Evolutionary conservation across 1,140 invertebrate genomes (phyloP).

Genomic region (Caenorhabditis inopinata): DNA sequence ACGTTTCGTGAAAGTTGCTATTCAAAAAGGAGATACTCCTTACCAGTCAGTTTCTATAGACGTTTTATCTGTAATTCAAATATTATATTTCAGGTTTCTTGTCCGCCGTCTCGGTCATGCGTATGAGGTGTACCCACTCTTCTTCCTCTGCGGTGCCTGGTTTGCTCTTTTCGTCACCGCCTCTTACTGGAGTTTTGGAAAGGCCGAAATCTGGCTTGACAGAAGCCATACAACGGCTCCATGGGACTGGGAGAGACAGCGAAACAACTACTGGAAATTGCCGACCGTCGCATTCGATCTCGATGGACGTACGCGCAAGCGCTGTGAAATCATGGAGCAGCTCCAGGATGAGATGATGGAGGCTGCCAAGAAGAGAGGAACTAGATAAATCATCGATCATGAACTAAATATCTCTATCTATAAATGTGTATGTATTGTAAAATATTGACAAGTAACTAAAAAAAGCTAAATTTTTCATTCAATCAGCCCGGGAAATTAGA

Average conservation of each 20-base stretch:
- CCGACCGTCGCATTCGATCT: slow-evolving; percentile 50
- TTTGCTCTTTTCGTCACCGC: slow-evolving; percentile 40
- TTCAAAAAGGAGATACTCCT: slow-evolving; percentile 21
- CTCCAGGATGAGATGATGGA: slow-evolving; percentile 62
- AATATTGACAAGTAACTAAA: no score
- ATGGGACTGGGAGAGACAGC: slow-evolving; percentile 55
- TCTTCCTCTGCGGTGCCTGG: slow-evolving; percentile 47
- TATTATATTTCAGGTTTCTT: slow-evolving; percentile 36
- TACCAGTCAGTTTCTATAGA: neutral
- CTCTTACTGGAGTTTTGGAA: slow-evolving; percentile 45
- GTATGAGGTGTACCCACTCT: slow-evolving; percentile 51
- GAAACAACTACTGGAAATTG: slow-evolving; percentile 47
- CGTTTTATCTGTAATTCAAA: no score
- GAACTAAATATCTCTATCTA: neutral
- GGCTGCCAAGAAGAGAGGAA: slow-evolving; percentile 60
- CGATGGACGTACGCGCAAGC: slow-evolving; percentile 54
- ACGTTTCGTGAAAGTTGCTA: neutral
- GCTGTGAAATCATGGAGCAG: slow-evolving; percentile 58
- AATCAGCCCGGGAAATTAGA: neutral
- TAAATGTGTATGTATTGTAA: neutral
- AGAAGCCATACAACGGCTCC: slow-evolving; percentile 48
- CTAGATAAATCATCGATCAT: slow-evolving; percentile 38
- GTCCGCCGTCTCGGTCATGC: slow-evolving; percentile 51
- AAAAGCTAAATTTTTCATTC: no score
- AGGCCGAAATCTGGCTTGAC: slow-evolving; percentile 52